Percentiles rank a stretch among this genome's conserved stretches.
Conservation (phyloP, 2,113 vertebrate species). For the Alces alces region DNA sequence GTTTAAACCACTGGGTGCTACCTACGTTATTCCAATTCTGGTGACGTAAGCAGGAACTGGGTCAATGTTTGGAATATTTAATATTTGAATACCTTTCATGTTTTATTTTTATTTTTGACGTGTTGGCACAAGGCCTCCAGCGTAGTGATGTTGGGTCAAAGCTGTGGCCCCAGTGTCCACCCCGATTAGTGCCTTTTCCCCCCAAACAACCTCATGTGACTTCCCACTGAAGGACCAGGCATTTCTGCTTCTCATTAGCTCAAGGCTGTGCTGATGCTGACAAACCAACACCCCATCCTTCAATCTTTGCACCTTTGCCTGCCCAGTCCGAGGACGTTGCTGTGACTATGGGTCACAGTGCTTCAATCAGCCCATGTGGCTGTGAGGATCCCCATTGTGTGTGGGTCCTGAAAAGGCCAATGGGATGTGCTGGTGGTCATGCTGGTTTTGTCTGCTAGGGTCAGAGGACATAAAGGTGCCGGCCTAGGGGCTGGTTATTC, state of each 20-base stretch:
- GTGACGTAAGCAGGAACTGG: not conserved
- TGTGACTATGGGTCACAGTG: not conserved
- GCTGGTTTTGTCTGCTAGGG: not conserved
- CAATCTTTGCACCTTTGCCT: not conserved
- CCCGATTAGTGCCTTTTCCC: not conserved
- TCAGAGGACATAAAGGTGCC: not conserved
- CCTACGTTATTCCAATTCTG: not conserved
- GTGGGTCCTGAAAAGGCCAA: not conserved
- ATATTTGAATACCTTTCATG: not conserved
- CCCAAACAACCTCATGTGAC: not conserved
- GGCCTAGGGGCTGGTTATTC: not conserved
- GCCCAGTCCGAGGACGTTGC: not conserved
- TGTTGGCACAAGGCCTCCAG: not conserved
- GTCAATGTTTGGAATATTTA: not conserved
- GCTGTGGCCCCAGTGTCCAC: not conserved
- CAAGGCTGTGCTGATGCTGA: not conserved
- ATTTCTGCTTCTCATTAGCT: too few species aligned
- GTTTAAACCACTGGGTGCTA: not conserved
- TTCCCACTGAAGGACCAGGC: not conserved
- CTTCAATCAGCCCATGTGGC: rapidly evolving
- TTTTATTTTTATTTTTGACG: not conserved
- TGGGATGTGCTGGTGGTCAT: not conserved
- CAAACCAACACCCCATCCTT: not conserved
- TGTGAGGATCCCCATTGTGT: not conserved
- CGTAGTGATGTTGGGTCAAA: not conserved